Base-by-base conservation (phyloP, 2,797 vertebrate genomes). In the Muraenolepis orangiensis region DNA sequence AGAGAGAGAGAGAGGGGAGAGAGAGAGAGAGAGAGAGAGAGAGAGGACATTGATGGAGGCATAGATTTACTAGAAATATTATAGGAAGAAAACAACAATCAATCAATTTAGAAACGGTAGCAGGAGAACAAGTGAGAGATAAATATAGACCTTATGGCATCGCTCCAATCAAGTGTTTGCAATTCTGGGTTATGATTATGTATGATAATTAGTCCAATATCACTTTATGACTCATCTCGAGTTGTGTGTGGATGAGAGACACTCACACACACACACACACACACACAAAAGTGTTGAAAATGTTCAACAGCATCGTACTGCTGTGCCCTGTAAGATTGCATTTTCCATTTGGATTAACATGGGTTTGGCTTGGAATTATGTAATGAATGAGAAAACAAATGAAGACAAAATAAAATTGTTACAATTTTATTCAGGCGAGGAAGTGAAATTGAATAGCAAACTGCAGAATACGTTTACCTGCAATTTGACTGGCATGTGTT, bases 321-420 rank as follows among this genome's bases (percentile, higher is more conserved):
- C 18, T 20, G 69, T 80, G 82, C 76, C 23, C 23, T 5, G 70
- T 36, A 1, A 26, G 66, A 28, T 32, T 13, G 26, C n/a, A 81
- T 91, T 92, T 92, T 92, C 78, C 84, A 90, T 91, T 91, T 91
- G 89, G 84, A 92, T 91, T 86, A 91, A 91, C 77, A 86, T 69
- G 73, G 79, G 78, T 89, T 89, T 82, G 85, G 90, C 85, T 84
- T 80, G 76, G 87, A 91, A 90, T 92, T 83, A 90, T 78, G 80
- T 78, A 76, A 81, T 80, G 88, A 86, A 84, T 79, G 76, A 85
- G 16, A 20, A 20, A 51, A n/a, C 16, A 51, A 20, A 51, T 51
- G 1, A 18, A 4, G 46, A 18, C 18, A 51, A 51, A 51, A 51
- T 51, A 16, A 1, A 16, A 51, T 11, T n/a, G n/a, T n/a, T n/a